Percentiles rank a stretch among this genome's conserved stretches.
Evolutionary conservation across 2,797 vertebrate species (phyloP).

Genomic region (Anolis apletophallus): DNA sequence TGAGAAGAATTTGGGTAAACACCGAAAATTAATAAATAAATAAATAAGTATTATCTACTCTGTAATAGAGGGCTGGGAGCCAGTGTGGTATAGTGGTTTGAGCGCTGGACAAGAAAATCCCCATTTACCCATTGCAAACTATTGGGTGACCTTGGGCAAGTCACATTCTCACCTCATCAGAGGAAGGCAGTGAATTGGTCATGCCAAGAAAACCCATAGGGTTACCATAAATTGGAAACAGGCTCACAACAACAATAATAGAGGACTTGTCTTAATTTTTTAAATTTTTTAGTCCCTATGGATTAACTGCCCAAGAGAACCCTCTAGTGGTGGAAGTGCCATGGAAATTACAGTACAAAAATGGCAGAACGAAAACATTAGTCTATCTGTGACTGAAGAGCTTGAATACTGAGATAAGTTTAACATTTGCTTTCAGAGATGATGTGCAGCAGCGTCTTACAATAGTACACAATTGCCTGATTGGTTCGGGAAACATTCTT

Average conservation of each 20-base stretch:
- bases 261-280: not conserved
- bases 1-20: no score
- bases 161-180: no score
- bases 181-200: no score
- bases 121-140: no score
- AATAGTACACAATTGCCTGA: conserved; percentile 94
- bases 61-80: not conserved
- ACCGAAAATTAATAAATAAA: no score
- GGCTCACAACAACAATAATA: not conserved
- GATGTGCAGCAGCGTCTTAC: conserved; percentile 94
- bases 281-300: not conserved
- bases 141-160: no score
- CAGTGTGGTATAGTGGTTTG: not conserved
- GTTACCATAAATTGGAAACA: no score
- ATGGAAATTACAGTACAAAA: not conserved
- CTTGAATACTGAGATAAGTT: conserved; percentile 2
- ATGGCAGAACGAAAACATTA: not conserved
- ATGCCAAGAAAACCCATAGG: no score
- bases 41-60: not conserved
- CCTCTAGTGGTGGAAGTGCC: not conserved
- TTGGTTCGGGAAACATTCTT: conserved; percentile 92
- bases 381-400: not conserved
- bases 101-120: no score
- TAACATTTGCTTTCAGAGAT: conserved; percentile 82
- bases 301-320: not conserved